Percentiles rank a stretch among this genome's conserved stretches.
Evolutionary conservation across 1,140 invertebrate genomes (phyloP).

Genomic region (Ostrea denselamellosa): DNA sequence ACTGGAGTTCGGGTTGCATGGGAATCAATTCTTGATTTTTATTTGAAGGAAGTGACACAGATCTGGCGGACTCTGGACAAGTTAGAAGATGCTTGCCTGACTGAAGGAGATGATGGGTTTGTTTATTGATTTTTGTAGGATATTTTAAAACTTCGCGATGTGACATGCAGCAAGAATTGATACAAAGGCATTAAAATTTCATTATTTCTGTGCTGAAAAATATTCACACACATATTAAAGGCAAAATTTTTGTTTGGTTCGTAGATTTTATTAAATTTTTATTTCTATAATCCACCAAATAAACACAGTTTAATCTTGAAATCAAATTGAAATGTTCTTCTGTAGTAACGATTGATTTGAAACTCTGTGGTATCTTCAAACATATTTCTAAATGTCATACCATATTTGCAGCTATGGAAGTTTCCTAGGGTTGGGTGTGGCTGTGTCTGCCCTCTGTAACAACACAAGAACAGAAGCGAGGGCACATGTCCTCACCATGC

Average conservation of each 20-base stretch:
- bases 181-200: too few relatives aligned
- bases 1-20: too few relatives aligned
- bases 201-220: too few relatives aligned
- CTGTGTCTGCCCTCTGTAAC: constrained; percentile 64
- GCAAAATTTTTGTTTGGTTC: too few relatives aligned
- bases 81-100: constrained; percentile 58
- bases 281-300: too few relatives aligned
- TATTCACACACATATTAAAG: too few relatives aligned
- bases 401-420: constrained; percentile 60
- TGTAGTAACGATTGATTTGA: background rate
- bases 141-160: too few relatives aligned
- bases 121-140: background rate
- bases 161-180: too few relatives aligned
- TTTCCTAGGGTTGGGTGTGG: constrained; percentile 64
- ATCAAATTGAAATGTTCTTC: too few relatives aligned
- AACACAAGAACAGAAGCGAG: constrained; percentile 66
- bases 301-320: too few relatives aligned
- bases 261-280: too few relatives aligned
- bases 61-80: constrained; percentile 58
- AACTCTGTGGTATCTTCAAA: background rate
- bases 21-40: background rate
- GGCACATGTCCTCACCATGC: constrained; percentile 58
- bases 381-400: background rate
- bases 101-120: constrained; percentile 51
- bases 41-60: constrained; percentile 56